Base-by-base conservation (phyloP, 2,797 vertebrate species). In the Oreonectes daqikongensis region DNA sequence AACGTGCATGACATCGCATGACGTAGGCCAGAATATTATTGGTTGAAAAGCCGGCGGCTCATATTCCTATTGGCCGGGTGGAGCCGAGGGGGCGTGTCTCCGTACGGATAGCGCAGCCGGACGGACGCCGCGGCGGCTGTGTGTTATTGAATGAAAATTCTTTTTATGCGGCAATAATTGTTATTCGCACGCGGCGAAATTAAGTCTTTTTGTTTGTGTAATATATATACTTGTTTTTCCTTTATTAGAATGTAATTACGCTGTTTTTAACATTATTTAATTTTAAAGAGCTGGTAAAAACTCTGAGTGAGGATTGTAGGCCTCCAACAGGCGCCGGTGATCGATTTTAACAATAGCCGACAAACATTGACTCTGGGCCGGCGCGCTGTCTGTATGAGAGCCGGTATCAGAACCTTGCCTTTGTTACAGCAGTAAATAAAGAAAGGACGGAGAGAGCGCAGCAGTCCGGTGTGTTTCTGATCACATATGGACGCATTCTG, bases 341-440 rank as follows among this genome's bases (percentile, higher is more conserved):
- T 92, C 92, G 90, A 92, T 91, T 93, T 93, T 92, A 93, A 94
- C 92, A 94, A 93, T 91, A 94, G 90, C 92, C 87, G 86, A 68
- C 83, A 78, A 18, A 82, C 82, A 69, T 80, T 85, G 81, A 50
- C 79, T 86, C 66, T 67, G 17, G 71, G 69, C 78, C 28, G 82
- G 74, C 26, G 28, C 24, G 69, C 65, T 44, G 30, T 20, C 22
- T 77, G 42, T 26, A 83, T 83, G 81, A 77, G 70, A 79, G 22
- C 57, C 59, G 50, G 42, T 20, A 5, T 9, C 10, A 18, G 35
- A 72, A 53, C 12, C 22, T n/a, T 8, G 12, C 3, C n/a, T 55
- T 78, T 73, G 79, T 81, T 26, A 6, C 22, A 69, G 84, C 80
- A 83, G 78, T 77, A 76, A 81, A 80, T 60, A 46, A 30, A 22